phyloP scores from a whole-genome alignment of 2,797 vertebrate genomes.

The Spinus olivaceus region DNA sequence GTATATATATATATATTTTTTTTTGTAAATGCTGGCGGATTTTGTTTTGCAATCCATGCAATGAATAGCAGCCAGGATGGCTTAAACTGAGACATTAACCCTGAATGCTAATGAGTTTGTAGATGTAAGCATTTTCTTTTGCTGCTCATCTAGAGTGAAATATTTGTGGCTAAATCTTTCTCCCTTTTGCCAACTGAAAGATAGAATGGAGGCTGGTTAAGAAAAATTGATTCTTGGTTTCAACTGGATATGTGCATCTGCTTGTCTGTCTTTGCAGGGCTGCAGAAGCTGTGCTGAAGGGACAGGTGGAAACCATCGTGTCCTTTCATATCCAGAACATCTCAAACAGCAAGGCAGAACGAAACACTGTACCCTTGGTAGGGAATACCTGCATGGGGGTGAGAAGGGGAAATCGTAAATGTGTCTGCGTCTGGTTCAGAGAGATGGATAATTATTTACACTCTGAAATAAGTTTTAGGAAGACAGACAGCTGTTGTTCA shows the following conservation, averaged over 20 bases:
- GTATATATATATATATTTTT: too few species aligned
- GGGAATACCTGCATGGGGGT: conserved; percentile 10
- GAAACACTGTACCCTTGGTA: conserved; percentile 93
- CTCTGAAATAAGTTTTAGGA: background rate
- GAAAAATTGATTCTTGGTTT: background rate
- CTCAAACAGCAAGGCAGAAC: conserved; percentile 93
- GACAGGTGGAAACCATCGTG: conserved; percentile 96
- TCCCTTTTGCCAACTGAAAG: background rate
- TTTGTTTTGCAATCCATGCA: background rate
- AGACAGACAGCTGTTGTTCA: background rate
- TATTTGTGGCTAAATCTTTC: background rate
- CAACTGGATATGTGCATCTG: background rate
- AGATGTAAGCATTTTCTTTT: background rate
- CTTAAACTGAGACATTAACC: background rate
- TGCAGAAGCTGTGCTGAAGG: conserved; percentile 95
- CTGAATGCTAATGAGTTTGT: background rate
- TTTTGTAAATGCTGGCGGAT: background rate
- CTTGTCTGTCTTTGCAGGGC: conserved; percentile 81
- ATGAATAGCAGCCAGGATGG: background rate
- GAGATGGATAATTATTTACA: background rate
- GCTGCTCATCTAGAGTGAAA: background rate
- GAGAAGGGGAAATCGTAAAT: background rate
- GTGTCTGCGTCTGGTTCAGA: background rate
- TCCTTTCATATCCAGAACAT: conserved; percentile 98
- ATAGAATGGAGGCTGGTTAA: background rate